Percentiles rank a stretch among this genome's conserved stretches.
These are phyloP conservation scores for Calephelis virginiensis DNA, from an alignment of 1,140 invertebrate species.

Conservation along the genomic window DNA sequence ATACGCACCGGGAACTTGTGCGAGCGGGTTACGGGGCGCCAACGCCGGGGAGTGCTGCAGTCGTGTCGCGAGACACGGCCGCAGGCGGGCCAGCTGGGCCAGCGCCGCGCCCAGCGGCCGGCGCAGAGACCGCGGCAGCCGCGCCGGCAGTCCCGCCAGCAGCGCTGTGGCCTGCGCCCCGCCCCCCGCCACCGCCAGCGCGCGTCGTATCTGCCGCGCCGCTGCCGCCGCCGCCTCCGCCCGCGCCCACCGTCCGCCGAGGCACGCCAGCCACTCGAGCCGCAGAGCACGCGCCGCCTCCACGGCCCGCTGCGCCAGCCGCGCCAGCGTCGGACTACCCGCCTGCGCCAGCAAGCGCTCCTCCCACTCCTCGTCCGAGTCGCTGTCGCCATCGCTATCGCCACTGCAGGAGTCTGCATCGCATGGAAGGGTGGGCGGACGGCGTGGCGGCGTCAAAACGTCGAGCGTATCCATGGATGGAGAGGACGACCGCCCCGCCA, in stretches of 20 bases:
- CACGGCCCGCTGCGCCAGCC: constrained; percentile 9
- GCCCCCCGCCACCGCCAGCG: too few species aligned
- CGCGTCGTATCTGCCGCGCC: too few species aligned
- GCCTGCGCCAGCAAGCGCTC: constrained; percentile 35
- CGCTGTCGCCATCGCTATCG: constrained; percentile 31
- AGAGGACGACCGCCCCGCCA: neutral
- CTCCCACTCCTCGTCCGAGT: constrained; percentile 15
- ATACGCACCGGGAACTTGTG: too few species aligned
- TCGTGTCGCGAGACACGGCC: constrained; percentile 27
- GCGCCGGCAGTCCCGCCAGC: too few species aligned
- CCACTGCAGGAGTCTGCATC: constrained; percentile 12
- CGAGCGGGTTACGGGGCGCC: too few species aligned
- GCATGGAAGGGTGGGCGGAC: neutral
- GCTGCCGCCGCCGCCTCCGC: constrained; percentile 16
- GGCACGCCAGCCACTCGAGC: neutral
- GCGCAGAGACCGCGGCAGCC: too few species aligned
- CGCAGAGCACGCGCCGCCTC: constrained; percentile 21
- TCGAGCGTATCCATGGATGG: neutral
- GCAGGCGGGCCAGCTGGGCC: too few species aligned
- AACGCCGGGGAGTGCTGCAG: constrained; percentile 33
- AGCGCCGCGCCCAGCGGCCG: too few species aligned
- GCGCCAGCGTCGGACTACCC: constrained; percentile 30
- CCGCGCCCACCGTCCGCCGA: constrained; percentile 11
- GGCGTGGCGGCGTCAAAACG: neutral
- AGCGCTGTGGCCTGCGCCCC: too few species aligned